phyloP scores from a whole-genome alignment of 2,888 invertebrate species.

The Dasysyrphus tricinctus region DNA sequence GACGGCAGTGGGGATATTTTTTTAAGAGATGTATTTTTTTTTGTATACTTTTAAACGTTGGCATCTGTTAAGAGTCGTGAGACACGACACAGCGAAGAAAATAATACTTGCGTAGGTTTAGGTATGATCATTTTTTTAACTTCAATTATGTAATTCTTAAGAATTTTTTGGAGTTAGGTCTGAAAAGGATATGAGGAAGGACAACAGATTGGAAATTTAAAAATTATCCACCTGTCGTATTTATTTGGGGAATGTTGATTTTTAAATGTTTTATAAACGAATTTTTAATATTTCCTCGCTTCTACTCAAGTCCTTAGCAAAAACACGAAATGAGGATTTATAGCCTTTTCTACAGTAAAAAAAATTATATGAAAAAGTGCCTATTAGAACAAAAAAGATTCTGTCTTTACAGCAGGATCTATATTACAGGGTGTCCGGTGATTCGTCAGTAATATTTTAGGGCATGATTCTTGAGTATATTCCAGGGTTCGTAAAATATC shows the following conservation, averaged over 20 bases:
- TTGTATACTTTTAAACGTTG: constrained; percentile 11
- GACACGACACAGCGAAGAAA: constrained; percentile 43
- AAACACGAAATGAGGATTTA: no score
- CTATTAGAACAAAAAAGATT: no score
- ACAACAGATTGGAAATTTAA: constrained; percentile 8
- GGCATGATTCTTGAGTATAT: no score
- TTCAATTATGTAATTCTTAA: constrained; percentile 15
- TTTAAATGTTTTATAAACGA: neutral
- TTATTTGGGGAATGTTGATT: neutral
- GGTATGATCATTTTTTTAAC: neutral
- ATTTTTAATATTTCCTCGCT: neutral
- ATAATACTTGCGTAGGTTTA: constrained; percentile 9
- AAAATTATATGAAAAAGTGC: no score
- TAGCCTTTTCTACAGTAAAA: no score
- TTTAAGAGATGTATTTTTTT: neutral
- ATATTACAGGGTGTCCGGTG: no score
- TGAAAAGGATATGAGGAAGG: constrained; percentile 11
- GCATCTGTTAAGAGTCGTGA: constrained; percentile 71
- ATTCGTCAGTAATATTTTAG: no score
- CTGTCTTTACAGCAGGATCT: no score
- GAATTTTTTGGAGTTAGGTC: neutral
- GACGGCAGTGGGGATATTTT: constrained; percentile 37
- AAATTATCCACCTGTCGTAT: constrained; percentile 26
- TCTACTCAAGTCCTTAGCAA: neutral
- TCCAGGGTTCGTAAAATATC: no score